Percentiles rank a stretch among this genome's conserved stretches.
Conservation (phyloP, 23 tunicate genomes). For the Ciona savignyi region DNA sequence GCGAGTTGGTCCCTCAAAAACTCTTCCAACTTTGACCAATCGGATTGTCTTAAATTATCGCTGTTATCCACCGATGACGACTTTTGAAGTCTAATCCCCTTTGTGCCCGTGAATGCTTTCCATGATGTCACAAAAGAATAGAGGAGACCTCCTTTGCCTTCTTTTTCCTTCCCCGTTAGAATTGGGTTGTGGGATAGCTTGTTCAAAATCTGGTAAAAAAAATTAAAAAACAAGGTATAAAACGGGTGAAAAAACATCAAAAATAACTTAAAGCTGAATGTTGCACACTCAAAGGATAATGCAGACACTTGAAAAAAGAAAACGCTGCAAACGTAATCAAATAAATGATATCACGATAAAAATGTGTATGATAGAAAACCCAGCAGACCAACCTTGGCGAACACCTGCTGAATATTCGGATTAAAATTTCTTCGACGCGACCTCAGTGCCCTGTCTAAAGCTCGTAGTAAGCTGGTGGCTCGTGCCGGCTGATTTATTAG, state of each 20-base stretch:
- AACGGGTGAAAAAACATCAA: too few species aligned
- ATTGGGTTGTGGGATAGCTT: background rate
- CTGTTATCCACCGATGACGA: background rate
- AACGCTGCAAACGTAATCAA: too few species aligned
- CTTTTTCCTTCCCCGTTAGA: background rate
- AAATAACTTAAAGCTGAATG: too few species aligned
- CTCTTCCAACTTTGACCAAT: constrained; percentile 84
- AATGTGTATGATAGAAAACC: too few species aligned
- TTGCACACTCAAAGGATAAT: too few species aligned
- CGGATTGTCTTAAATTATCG: constrained; percentile 14
- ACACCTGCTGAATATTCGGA: background rate
- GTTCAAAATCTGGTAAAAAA: background rate
- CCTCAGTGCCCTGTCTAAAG: background rate
- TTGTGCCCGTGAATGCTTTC: background rate
- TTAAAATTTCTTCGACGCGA: background rate
- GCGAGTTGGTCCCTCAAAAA: constrained; percentile 69
- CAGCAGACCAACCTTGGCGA: background rate
- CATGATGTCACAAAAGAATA: background rate
- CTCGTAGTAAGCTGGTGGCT: background rate
- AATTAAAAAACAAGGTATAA: too few species aligned
- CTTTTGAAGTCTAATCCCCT: background rate
- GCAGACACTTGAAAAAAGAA: too few species aligned
- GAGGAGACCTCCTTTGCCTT: background rate
- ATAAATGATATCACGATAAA: too few species aligned
- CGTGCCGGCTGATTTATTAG: background rate